phyloP scores from a whole-genome alignment of 2,113 vertebrate genomes.

The Tenebrosternarchus preto region DNA sequence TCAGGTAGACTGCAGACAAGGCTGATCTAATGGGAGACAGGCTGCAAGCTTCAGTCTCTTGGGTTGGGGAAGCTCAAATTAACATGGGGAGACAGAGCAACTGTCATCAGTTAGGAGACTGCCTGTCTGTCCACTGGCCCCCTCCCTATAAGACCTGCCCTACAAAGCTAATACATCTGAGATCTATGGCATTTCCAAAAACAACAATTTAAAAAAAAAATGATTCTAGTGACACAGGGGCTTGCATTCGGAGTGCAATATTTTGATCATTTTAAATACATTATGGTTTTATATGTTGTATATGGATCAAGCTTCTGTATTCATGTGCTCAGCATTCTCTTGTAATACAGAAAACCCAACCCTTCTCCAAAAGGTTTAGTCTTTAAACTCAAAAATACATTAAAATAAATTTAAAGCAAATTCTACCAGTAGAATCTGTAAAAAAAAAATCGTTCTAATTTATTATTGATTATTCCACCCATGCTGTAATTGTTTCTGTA shows the following conservation, averaged over 20 bases:
- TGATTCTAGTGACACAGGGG: too few species aligned
- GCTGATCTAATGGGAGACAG: slow-evolving; percentile 62
- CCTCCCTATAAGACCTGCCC: slow-evolving; percentile 24
- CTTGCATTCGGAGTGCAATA: too few species aligned
- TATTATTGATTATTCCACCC: background rate
- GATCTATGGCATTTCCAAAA: background rate
- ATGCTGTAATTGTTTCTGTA: background rate
- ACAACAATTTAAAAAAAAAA: background rate
- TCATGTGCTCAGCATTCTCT: background rate
- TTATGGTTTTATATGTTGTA: too few species aligned
- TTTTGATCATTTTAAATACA: too few species aligned
- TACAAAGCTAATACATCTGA: slow-evolving; percentile 30
- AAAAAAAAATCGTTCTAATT: background rate
- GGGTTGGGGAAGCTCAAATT: slow-evolving; percentile 63
- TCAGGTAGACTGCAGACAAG: slow-evolving; percentile 59
- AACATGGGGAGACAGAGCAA: slow-evolving; percentile 68
- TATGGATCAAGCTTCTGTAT: background rate
- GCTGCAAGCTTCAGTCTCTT: slow-evolving; percentile 48
- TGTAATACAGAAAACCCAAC: background rate
- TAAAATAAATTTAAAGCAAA: background rate
- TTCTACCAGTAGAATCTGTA: background rate
- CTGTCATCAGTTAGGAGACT: slow-evolving; percentile 63
- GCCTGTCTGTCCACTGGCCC: slow-evolving; percentile 59
- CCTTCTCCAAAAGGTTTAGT: background rate
- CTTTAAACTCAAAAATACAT: background rate